Conservation (phyloP, 23 tunicate species). For the Trididemnum clinides region DNA sequence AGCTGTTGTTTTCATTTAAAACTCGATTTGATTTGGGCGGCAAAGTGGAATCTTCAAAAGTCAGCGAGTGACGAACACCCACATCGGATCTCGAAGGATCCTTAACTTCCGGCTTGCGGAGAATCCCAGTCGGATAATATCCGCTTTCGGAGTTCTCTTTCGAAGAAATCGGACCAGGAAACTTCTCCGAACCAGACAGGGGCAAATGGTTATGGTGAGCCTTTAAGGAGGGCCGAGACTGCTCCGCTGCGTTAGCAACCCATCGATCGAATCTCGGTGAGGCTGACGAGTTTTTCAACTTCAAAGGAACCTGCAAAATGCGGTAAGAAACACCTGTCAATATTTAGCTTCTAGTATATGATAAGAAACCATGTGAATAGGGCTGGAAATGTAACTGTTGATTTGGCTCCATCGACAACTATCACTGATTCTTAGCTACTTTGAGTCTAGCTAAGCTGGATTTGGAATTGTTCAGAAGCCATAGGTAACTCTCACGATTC, state of each 20-base stretch:
- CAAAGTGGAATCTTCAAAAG: not conserved
- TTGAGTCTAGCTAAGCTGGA: no score
- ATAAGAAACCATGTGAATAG: not conserved
- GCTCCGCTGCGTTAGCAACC: constrained; percentile 20
- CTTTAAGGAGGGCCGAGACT: constrained; percentile 48
- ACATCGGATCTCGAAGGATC: not conserved
- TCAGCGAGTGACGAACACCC: not conserved
- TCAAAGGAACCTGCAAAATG: constrained; percentile 33
- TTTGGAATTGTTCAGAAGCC: no score
- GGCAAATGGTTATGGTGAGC: constrained; percentile 14
- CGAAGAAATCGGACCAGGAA: not conserved
- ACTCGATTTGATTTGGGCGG: not conserved
- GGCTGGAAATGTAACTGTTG: not conserved
- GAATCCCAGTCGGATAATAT: constrained; percentile 57
- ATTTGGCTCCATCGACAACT: not conserved
- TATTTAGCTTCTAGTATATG: no score
- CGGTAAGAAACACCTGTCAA: not conserved
- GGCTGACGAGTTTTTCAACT: constrained; percentile 59
- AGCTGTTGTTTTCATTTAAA: not conserved
- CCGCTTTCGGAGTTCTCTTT: constrained; percentile 23
- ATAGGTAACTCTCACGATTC: no score
- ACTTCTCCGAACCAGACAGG: not conserved
- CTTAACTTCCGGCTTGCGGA: not conserved
- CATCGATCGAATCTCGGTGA: constrained; percentile 67
- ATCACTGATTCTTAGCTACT: no score